Percentiles rank a stretch among this genome's conserved stretches.
These are phyloP conservation scores for Papilio aristodemus DNA, from an alignment of 1,140 invertebrate species.

Conservation along the genomic window DNA sequence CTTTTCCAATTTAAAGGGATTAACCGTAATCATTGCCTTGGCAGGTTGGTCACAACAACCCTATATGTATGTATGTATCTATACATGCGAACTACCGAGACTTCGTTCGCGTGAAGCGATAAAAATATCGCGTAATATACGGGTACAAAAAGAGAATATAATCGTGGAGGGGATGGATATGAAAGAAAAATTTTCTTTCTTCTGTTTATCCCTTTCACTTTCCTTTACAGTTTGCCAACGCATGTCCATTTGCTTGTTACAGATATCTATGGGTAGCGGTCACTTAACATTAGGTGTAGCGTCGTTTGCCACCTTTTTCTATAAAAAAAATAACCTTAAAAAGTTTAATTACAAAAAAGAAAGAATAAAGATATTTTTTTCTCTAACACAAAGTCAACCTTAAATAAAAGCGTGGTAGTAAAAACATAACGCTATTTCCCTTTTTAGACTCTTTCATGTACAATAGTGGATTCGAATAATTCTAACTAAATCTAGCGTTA, in stretches of 20 bases:
- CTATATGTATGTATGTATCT: not conserved
- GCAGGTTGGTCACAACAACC: not conserved
- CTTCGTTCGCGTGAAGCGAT: not conserved
- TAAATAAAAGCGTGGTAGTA: not conserved
- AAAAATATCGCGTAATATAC: no score
- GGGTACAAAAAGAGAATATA: no score
- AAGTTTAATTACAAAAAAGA: no score
- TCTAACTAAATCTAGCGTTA: not conserved
- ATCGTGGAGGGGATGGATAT: no score
- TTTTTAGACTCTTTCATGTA: not conserved
- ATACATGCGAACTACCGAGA: not conserved
- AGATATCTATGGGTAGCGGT: no score
- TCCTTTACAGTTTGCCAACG: no score
- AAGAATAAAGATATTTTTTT: not conserved
- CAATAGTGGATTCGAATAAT: not conserved
- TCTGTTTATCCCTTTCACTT: no score
- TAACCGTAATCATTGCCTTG: conserved; percentile 2
- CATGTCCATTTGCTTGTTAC: no score
- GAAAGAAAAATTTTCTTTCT: no score
- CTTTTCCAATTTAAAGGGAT: conserved; percentile 18
- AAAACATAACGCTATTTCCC: not conserved
- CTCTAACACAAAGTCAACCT: not conserved
- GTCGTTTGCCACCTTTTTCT: no score
- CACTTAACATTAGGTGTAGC: no score
- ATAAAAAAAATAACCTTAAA: no score